phyloP scores from a whole-genome alignment of 2,113 vertebrate genomes.

The Nycticryphes semicollaris region DNA sequence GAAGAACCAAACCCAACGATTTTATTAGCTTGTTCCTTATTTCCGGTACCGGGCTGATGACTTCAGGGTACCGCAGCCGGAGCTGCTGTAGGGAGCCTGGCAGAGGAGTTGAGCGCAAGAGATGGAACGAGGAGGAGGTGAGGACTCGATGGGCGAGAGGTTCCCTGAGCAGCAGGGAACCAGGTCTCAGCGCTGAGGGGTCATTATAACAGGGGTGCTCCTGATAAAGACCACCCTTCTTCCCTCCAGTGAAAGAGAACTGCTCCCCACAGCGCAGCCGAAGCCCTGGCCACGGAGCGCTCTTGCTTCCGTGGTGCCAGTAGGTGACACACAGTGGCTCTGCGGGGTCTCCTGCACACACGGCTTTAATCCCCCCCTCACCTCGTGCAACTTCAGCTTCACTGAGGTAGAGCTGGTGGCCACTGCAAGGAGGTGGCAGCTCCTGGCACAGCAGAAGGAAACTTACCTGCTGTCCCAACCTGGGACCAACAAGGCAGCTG shows the following conservation, averaged over 20 bases:
- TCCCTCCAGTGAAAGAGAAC: background rate
- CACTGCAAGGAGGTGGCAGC: background rate
- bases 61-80: background rate
- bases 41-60: background rate
- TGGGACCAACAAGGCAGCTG: background rate
- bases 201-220: background rate
- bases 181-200: background rate
- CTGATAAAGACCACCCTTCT: background rate
- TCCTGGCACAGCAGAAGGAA: background rate
- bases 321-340: accelerated
- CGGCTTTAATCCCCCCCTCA: background rate
- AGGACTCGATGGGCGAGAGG: background rate
- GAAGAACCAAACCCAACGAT: background rate
- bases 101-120: background rate
- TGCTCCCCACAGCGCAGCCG: accelerated
- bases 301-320: background rate
- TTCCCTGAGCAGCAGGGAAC: background rate
- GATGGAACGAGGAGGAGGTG: background rate
- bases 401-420: accelerated
- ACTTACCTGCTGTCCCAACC: accelerated
- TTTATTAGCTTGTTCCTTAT: background rate
- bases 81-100: background rate
- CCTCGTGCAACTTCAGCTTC: background rate
- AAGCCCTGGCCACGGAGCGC: background rate
- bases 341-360: background rate